Evolutionary conservation across 2,113 vertebrate species (phyloP).

Genomic region (Pseudonaja textilis): DNA sequence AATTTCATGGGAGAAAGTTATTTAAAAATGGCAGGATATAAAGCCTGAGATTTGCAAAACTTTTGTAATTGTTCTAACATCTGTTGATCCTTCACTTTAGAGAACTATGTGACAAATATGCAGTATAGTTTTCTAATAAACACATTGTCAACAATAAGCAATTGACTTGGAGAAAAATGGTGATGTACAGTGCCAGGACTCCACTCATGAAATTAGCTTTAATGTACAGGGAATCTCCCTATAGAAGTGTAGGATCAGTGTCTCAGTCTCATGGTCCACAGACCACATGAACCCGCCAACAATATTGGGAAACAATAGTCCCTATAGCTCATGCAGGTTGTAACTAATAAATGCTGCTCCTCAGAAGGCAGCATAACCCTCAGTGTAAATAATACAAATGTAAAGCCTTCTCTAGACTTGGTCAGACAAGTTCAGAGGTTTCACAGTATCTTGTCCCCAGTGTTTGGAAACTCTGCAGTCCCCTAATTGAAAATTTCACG

Average conservation of each 20-base stretch:
- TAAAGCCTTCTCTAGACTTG: not conserved
- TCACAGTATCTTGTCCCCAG: not conserved
- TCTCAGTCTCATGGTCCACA: not conserved
- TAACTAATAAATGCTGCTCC: not conserved
- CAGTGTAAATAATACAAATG: not conserved
- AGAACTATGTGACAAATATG: not conserved
- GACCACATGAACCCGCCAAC: not conserved
- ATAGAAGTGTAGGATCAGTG: not conserved
- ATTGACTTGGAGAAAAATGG: not conserved
- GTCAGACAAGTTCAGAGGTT: not conserved
- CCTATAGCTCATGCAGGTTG: not conserved
- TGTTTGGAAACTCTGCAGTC: not conserved
- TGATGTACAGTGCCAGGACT: not conserved
- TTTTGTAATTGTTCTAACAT: not conserved
- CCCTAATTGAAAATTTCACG: not conserved
- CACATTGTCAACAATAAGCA: not conserved
- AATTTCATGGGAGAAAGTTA: not conserved
- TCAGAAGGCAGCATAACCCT: not conserved
- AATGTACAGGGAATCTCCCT: not conserved
- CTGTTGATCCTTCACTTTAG: not conserved
- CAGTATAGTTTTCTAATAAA: not conserved
- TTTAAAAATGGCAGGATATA: not conserved
- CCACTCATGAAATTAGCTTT: not conserved
- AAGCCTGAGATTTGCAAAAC: not conserved
- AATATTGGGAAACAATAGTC: not conserved